Percentiles rank a stretch among this genome's conserved stretches.
phyloP scores from a whole-genome alignment of 2,888 invertebrate species.

The Thelaira solivaga region DNA sequence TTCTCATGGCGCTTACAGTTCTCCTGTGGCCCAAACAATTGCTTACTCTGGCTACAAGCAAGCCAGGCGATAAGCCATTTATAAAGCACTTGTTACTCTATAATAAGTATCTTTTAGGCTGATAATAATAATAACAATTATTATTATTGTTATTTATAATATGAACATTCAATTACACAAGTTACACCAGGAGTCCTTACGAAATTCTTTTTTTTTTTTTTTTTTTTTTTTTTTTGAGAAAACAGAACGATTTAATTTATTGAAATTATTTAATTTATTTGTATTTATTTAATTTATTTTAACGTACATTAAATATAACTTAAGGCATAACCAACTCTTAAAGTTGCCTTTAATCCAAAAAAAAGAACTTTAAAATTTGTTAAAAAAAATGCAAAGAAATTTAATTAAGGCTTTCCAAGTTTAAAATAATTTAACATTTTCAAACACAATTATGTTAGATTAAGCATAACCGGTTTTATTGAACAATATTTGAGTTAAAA shows the following conservation, averaged over 20 bases:
- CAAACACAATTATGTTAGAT: slow-evolving; percentile 50
- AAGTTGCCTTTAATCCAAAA: slow-evolving; percentile 44
- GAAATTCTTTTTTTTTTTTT: slow-evolving; percentile 54
- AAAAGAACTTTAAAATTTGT: slow-evolving; percentile 30
- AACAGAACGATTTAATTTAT: slow-evolving; percentile 66
- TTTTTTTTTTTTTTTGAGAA: too few species aligned
- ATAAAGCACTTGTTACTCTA: slow-evolving; percentile 22
- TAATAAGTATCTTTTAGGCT: slow-evolving; percentile 59
- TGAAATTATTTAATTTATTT: slow-evolving; percentile 72
- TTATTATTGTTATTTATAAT: too few species aligned
- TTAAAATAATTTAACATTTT: slow-evolving; percentile 42
- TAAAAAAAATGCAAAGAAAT: too few species aligned
- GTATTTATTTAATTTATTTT: slow-evolving; percentile 76
- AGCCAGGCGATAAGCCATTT: slow-evolving; percentile 73
- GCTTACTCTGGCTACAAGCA: slow-evolving; percentile 79
- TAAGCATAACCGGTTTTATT: slow-evolving; percentile 22
- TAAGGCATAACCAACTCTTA: slow-evolving; percentile 65
- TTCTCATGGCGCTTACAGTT: slow-evolving; percentile 78
- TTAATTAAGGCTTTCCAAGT: slow-evolving; percentile 44
- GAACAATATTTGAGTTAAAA: not conserved
- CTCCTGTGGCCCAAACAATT: slow-evolving; percentile 78
- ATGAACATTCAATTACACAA: slow-evolving; percentile 27
- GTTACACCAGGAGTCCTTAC: slow-evolving; percentile 41
- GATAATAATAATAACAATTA: slow-evolving; percentile 48
- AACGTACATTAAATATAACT: slow-evolving; percentile 63